A percentile compares a stretch with the other conserved stretches of the same genome.
Evolutionary conservation across 2,888 invertebrate species (phyloP).

Genomic region (Synanthedon tipuliformis): DNA sequence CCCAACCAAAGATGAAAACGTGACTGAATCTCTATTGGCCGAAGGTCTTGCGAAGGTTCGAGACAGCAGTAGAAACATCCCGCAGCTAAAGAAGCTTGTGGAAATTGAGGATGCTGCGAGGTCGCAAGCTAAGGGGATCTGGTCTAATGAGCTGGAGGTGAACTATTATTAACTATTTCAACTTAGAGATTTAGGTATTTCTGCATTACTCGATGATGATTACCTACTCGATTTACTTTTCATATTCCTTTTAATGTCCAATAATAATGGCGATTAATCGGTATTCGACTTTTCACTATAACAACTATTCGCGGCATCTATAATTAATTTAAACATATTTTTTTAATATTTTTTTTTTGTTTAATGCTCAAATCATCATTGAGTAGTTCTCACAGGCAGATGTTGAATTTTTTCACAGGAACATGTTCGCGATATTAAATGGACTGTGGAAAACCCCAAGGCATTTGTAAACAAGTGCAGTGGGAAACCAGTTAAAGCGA

Average conservation of each 20-base stretch:
- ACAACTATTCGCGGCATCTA: too few species aligned
- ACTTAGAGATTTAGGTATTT: too few species aligned
- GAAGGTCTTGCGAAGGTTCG: slow-evolving; percentile 91
- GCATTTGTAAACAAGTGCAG: slow-evolving; percentile 84
- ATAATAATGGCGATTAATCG: too few species aligned
- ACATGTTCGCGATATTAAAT: slow-evolving; percentile 88
- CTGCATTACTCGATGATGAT: too few species aligned
- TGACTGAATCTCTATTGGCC: slow-evolving; percentile 87
- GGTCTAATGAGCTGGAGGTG: slow-evolving; percentile 65
- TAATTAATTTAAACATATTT: background rate
- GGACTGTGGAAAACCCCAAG: slow-evolving; percentile 83
- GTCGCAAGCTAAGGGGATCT: slow-evolving; percentile 87
- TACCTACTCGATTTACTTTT: too few species aligned
- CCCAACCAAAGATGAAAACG: slow-evolving; percentile 81
- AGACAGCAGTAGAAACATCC: slow-evolving; percentile 67
- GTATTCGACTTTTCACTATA: too few species aligned
- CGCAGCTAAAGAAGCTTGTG: slow-evolving; percentile 76
- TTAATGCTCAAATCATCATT: too few species aligned
- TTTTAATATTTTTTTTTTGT: background rate
- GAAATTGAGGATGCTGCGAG: slow-evolving; percentile 94
- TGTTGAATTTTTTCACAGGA: slow-evolving; percentile 40
- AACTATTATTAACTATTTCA: background rate
- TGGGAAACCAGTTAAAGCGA: slow-evolving; percentile 88
- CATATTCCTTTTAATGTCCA: too few species aligned
- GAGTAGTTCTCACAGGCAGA: too few species aligned